Evolutionary conservation across 2,113 vertebrate genomes (phyloP).

Genomic region (Plotosus lineatus): DNA sequence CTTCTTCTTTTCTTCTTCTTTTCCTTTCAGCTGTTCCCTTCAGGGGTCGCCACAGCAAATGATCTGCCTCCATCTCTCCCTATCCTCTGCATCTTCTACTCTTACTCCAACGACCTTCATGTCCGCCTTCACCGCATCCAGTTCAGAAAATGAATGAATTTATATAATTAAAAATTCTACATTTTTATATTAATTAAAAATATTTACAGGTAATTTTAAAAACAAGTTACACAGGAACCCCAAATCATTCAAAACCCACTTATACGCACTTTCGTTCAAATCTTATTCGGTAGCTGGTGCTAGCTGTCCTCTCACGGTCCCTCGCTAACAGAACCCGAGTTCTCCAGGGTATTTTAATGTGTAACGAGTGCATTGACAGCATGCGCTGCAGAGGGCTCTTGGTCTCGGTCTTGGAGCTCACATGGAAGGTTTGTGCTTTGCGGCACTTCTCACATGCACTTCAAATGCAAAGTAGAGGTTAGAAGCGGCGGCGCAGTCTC

Average conservation of each 20-base stretch:
- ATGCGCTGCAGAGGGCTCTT: background rate
- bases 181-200: too few species aligned
- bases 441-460: slow-evolving; percentile 70
- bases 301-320: background rate
- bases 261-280: background rate
- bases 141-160: too few species aligned
- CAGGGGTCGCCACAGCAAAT: too few species aligned
- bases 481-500: slow-evolving; percentile 64
- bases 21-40: too few species aligned
- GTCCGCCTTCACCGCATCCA: too few species aligned
- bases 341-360: slow-evolving; percentile 8
- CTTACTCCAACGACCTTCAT: too few species aligned
- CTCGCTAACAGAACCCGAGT: background rate
- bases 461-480: slow-evolving; percentile 76
- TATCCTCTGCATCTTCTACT: too few species aligned
- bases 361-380: slow-evolving; percentile 14
- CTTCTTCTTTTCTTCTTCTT: too few species aligned
- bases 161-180: too few species aligned
- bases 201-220: too few species aligned
- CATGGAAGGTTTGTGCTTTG: slow-evolving; percentile 42
- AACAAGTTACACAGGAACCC: background rate
- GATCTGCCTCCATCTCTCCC: too few species aligned
- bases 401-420: slow-evolving; percentile 34
- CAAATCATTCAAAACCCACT: background rate
- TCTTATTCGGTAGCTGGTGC: background rate